Conservation (phyloP, 2,888 invertebrate genomes). For the Scaptomyza flava region DNA sequence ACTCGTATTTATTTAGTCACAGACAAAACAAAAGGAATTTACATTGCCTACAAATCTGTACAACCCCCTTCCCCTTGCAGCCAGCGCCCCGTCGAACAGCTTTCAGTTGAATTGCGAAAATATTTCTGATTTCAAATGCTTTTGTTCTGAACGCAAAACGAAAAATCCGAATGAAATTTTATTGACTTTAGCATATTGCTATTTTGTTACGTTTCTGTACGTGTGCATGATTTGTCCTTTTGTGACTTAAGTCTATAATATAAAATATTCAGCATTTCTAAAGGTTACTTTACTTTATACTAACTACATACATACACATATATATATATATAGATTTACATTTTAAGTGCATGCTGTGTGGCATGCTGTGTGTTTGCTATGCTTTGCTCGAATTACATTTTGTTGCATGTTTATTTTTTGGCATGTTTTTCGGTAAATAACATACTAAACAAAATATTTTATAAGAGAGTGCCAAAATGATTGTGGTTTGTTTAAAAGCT, state of each 20-base stretch:
- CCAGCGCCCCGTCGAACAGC: neutral
- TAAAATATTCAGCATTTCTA: constrained; percentile 14
- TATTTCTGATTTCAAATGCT: constrained; percentile 35
- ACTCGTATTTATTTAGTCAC: constrained; percentile 19
- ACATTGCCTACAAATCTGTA: constrained; percentile 26
- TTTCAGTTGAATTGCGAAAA: constrained; percentile 28
- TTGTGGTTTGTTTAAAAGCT: constrained; percentile 25
- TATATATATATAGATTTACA: constrained; percentile 13
- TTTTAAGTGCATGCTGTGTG: constrained; percentile 46
- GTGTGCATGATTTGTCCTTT: constrained; percentile 19
- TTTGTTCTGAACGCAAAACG: constrained; percentile 26
- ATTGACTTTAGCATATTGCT: constrained; percentile 39
- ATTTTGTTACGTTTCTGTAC: constrained; percentile 9
- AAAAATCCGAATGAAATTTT: constrained; percentile 6
- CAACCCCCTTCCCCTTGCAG: neutral
- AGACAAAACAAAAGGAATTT: constrained; percentile 18
- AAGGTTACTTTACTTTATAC: constrained; percentile 14
- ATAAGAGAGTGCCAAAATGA: neutral
- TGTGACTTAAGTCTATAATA: constrained; percentile 10
- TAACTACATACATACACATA: neutral
- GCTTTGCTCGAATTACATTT: constrained; percentile 28
- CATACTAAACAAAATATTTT: constrained; percentile 1
- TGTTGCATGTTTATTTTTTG: constrained; percentile 21
- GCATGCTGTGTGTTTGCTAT: constrained; percentile 53
- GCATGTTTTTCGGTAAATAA: constrained; percentile 41